Evolutionary conservation across 1,140 invertebrate species (phyloP), one percentile per base, ranked within the genome.

Genomic region (Asobara japonica): DNA sequence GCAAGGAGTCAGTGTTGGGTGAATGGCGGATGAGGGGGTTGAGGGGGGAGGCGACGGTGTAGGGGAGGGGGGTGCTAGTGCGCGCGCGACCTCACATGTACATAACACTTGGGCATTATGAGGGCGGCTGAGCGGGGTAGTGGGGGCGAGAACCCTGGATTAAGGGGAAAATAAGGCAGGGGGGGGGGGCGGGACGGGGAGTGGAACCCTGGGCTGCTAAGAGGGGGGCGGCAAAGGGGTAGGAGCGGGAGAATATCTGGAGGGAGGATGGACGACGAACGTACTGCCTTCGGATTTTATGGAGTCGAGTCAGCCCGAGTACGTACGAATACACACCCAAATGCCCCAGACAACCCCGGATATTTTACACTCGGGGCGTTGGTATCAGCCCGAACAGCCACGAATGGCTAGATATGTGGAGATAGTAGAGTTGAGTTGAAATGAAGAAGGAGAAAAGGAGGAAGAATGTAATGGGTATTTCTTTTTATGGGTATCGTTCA

Each of bases 221-320:
- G n/a, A n/a, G n/a, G n/a, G n/a, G n/a, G n/a, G n/a, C n/a, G n/a
- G n/a, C n/a, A n/a, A n/a, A n/a, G n/a, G n/a, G n/a, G 33, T 48
- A 33, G 36, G 61, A 20, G 65, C 74, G 51, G 38, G 25, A 45
- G 48, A 13, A 61, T 30, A 33, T 31, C 29, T 30, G 67, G 71
- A 69, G 70, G 68, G 73, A 74, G 62, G 60, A 72, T 73, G 70
- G 67, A 66, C 70, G 76, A 60, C 73, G 69, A 72, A 56, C 33
- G 72, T 69, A 69, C 25, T 13, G 36, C 65, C 20, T 30, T 31
- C 56, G 27, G 29, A 48, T 36, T 45, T 45, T 45, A 45, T 45
- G 41, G 33, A 25, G 30, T n/a, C 60, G 60, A 62, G 60, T 62
- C 36, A 66, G 27, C 65, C 20, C 30, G 41, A 56, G 51, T 56